Conservation (phyloP, 2,797 vertebrate species). For the Alouatta caraya region DNA sequence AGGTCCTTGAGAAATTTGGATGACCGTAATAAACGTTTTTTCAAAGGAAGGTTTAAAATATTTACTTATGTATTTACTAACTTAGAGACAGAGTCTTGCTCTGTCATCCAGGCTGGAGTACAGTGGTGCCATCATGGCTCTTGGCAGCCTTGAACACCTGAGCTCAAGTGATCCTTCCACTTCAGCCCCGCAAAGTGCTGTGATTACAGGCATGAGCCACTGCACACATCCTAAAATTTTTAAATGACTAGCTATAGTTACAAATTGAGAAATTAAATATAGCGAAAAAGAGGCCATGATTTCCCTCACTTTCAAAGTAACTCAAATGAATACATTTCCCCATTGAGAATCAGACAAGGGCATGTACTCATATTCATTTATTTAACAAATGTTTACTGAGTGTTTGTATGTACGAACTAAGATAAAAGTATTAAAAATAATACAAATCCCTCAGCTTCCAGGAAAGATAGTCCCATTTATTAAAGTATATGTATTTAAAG, state of each 20-base stretch:
- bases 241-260: background rate
- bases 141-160: background rate
- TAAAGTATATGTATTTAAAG: background rate
- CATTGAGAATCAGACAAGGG: background rate
- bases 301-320: background rate
- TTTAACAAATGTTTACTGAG: background rate
- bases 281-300: background rate
- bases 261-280: slow-evolving; percentile 28
- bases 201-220: background rate
- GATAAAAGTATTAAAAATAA: background rate
- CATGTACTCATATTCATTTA: background rate
- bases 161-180: background rate
- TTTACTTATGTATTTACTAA: background rate
- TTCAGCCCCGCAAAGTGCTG: background rate
- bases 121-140: background rate
- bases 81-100: background rate
- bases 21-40: background rate
- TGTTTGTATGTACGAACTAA: background rate
- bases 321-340: background rate
- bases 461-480: background rate
- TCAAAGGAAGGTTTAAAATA: background rate
- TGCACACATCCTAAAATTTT: background rate
- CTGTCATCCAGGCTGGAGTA: background rate
- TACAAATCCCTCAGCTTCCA: background rate
- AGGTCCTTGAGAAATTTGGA: background rate